Base-by-base conservation (phyloP, 2,888 invertebrate genomes). In the Polydrusus pterygomalis region DNA sequence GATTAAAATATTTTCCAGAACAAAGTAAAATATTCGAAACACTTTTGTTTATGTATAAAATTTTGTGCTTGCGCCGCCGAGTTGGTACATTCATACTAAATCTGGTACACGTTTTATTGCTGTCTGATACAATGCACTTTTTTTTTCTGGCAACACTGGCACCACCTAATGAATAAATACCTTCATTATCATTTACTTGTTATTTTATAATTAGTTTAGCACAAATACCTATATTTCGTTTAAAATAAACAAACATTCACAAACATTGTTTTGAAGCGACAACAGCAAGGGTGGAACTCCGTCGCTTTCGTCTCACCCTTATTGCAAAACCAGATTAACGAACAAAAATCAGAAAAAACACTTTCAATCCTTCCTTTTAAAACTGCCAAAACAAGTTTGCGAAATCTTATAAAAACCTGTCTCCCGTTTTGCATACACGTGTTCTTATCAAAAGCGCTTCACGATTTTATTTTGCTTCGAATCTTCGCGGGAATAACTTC, bases 321-420 rank as follows among this genome's bases (percentile, higher is more conserved):
- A n/a, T 56, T 38, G 65, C 67, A 11, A 58, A 73, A 73, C 67
- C 73, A 58, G 67, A 67, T 73, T 72, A 67, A 67, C 65, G 51
- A 67, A 47, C 18, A 58, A 60, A 73, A 58, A 60, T 67, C 38
- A 45, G 70, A 73, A 73, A 73, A 69, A 74, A 74, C 69, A 70
- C 68, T 34, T 54, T 40, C 68, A 58, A 20, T 68, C 60, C 47
- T 60, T 70, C 43, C 34, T 34, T 43, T 43, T 43, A n/a, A 34
- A 67, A 67, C 10, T 34, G 67, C 54, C 20, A 64, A 74, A 77
- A 77, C 77, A 60, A 62, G 77, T 77, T 77, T 67, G 70, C 70
- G 10, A 74, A 77, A 60, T 58, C 74, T 56, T 20, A 70, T 67
- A 67, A 45, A 70, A 70, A 69, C 63, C 75, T 70, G 65, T 64